These are phyloP conservation scores for Psittacula echo DNA, from an alignment of 2,797 vertebrate genomes.

Conservation along the genomic window DNA sequence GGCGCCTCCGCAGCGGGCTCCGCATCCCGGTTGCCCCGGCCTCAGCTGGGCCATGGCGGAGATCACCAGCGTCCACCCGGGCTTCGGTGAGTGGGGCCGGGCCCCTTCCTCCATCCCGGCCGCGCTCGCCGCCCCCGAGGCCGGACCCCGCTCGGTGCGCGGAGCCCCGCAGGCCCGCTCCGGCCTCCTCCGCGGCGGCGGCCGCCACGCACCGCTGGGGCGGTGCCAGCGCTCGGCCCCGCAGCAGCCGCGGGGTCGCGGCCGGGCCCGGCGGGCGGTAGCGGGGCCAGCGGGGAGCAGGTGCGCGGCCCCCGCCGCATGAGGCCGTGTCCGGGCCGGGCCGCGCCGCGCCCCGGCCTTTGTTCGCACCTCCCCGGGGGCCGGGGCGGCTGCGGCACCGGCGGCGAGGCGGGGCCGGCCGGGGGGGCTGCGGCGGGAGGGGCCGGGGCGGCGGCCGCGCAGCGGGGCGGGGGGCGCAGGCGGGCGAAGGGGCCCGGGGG, in stretches of 20 bases:
- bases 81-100: slow-evolving; percentile 75
- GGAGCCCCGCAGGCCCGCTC: neutral
- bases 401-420: neutral
- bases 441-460: neutral
- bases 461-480: too few species aligned
- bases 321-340: slow-evolving; percentile 77
- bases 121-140: too few species aligned
- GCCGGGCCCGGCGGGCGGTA: neutral
- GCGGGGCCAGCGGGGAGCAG: neutral
- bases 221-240: neutral
- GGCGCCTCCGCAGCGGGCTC: neutral
- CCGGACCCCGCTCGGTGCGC: neutral
- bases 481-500: neutral
- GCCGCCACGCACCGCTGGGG: neutral
- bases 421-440: neutral
- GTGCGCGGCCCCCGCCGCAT: slow-evolving; percentile 39
- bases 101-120: neutral
- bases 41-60: slow-evolving; percentile 76
- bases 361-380: slow-evolving; percentile 9
- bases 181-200: neutral
- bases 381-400: neutral
- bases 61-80: slow-evolving; percentile 78
- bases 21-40: slow-evolving; percentile 16
- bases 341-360: slow-evolving; percentile 57
- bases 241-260: neutral